These are phyloP conservation scores for Trinectes maculatus DNA, from an alignment of 2,113 vertebrate genomes.

Conservation along the genomic window DNA sequence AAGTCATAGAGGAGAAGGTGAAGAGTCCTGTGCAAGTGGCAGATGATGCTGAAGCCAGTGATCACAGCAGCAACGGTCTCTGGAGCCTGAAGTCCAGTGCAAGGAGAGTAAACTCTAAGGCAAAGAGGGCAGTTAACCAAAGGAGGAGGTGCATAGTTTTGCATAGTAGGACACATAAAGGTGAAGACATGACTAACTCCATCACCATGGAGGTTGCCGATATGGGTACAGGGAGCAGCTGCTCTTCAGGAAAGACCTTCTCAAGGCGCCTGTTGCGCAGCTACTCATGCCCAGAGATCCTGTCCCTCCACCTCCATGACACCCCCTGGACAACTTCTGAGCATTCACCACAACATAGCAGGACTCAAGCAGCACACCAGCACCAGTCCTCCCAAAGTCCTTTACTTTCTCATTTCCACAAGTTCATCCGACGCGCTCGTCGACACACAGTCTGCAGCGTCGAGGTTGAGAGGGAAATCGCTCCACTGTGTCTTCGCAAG, in stretches of 20 bases:
- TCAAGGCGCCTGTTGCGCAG: constrained; percentile 80
- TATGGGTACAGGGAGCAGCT: not conserved
- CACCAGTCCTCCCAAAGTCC: constrained; percentile 24
- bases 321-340: constrained; percentile 23
- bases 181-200: constrained; percentile 8
- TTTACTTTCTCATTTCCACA: constrained; percentile 28
- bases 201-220: constrained; percentile 38
- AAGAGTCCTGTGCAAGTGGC: not conserved
- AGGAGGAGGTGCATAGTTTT: constrained; percentile 38
- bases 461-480: constrained; percentile 82
- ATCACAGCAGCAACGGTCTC: not conserved
- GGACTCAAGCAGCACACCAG: constrained; percentile 33
- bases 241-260: not conserved
- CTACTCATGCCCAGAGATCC: constrained; percentile 85
- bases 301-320: constrained; percentile 53
- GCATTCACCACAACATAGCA: constrained; percentile 48
- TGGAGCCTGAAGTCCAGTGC: not conserved
- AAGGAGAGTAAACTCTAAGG: constrained; percentile 6
- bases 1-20: not conserved
- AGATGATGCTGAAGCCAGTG: constrained; percentile 18
- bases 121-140: constrained; percentile 3
- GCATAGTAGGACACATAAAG: not conserved
- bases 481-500: constrained; percentile 88
- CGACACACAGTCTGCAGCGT: constrained; percentile 88
- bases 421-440: constrained; percentile 70